phyloP scores from a whole-genome alignment of 2,888 invertebrate species.

The Lasioglossum morio region DNA sequence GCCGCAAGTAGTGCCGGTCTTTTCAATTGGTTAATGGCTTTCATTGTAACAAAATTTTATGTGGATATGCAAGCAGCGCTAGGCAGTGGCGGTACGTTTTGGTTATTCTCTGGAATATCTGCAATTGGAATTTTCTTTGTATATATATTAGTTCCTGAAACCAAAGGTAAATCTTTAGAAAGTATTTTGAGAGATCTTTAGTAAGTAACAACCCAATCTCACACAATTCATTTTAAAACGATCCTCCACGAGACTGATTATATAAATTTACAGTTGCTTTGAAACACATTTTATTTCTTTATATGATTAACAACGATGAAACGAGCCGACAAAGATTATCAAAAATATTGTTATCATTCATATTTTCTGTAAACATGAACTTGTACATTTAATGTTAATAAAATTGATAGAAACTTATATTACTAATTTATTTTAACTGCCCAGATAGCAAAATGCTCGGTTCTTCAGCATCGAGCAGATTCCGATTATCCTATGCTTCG shows the following conservation, averaged over 20 bases:
- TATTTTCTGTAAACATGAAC: neutral
- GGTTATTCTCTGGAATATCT: slow-evolving; percentile 90
- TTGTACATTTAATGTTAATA: neutral
- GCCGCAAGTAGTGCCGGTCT: slow-evolving; percentile 92
- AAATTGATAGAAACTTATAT: neutral
- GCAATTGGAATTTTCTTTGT: slow-evolving; percentile 89
- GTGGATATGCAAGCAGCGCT: slow-evolving; percentile 83
- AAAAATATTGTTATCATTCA: neutral
- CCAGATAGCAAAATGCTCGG: too few species aligned
- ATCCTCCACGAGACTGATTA: neutral
- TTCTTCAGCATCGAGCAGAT: too few species aligned
- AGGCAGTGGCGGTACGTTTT: slow-evolving; percentile 88
- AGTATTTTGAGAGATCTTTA: slow-evolving; percentile 84
- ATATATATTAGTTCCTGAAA: slow-evolving; percentile 88
- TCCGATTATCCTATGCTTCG: too few species aligned
- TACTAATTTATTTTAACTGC: neutral
- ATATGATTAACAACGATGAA: neutral
- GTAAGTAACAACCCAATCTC: neutral
- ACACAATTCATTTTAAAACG: neutral
- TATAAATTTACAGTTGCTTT: neutral
- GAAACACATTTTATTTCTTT: neutral
- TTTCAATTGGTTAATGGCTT: slow-evolving; percentile 93
- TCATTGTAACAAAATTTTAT: slow-evolving; percentile 92
- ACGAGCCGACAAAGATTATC: neutral
- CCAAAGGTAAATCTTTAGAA: slow-evolving; percentile 85